Conservation (phyloP, 2,888 invertebrate species). For the Slavum lentiscoides region DNA sequence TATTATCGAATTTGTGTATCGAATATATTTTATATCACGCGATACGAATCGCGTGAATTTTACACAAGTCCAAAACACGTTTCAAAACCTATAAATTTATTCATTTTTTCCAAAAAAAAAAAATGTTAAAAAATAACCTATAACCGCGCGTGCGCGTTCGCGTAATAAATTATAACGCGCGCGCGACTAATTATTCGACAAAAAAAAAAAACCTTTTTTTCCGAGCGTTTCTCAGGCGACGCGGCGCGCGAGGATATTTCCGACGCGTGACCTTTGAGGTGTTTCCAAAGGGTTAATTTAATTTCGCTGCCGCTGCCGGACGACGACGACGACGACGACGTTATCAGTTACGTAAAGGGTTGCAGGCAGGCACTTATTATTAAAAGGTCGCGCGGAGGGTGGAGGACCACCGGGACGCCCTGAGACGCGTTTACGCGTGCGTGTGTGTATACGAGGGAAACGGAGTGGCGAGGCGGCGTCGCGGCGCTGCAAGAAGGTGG, state of each 20-base stretch:
- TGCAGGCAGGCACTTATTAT: slow-evolving; percentile 53
- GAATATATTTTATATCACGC: no score
- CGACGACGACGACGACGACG: slow-evolving; percentile 15
- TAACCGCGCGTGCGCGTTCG: no score
- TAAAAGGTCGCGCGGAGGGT: slow-evolving; percentile 55
- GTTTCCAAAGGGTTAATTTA: slow-evolving; percentile 50
- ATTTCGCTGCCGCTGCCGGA: slow-evolving; percentile 5
- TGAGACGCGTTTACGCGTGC: no score
- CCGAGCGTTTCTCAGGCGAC: slow-evolving; percentile 3
- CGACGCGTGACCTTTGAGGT: slow-evolving; percentile 47
- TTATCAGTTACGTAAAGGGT: slow-evolving; percentile 54
- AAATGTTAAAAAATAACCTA: no score
- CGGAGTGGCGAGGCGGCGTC: background rate
- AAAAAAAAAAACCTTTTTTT: slow-evolving; percentile 14
- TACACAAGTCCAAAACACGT: no score
- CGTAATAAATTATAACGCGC: no score
- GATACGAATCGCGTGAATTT: no score
- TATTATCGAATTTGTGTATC: no score
- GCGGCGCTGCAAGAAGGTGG: slow-evolving; percentile 22
- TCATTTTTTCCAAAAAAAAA: no score
- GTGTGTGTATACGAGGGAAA: background rate
- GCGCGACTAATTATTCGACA: background rate
- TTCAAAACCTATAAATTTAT: no score
- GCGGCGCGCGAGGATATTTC: no score
- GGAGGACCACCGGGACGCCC: background rate